phyloP scores from a whole-genome alignment of 2,888 invertebrate species.

The Eretmocerus hayati region DNA sequence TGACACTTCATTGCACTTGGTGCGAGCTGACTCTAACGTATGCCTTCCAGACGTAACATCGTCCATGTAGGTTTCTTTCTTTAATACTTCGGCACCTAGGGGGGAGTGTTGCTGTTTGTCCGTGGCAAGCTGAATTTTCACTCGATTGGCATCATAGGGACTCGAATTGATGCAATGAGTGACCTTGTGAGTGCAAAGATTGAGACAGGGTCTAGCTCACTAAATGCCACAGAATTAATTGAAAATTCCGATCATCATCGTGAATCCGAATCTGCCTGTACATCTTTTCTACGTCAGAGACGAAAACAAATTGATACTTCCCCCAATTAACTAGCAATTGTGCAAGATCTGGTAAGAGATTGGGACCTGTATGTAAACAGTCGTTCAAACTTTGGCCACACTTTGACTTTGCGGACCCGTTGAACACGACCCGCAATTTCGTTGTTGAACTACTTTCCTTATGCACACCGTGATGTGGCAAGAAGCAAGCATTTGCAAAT shows the following conservation, averaged over 20 bases:
- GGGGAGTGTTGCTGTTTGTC: too few relatives aligned
- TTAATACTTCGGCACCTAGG: too few relatives aligned
- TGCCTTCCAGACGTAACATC: too few relatives aligned
- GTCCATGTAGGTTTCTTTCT: too few relatives aligned
- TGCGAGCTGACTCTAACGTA: too few relatives aligned
- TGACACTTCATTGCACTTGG: too few relatives aligned
- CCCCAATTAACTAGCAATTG: not conserved
- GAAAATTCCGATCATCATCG: not conserved
- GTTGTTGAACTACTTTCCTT: not conserved
- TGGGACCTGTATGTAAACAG: not conserved
- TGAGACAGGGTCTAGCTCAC: too few relatives aligned
- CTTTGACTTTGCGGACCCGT: not conserved
- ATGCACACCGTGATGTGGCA: slow-evolving; percentile 3
- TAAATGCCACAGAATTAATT: not conserved
- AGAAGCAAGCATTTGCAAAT: not conserved
- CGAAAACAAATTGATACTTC: not conserved
- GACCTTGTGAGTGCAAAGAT: too few relatives aligned
- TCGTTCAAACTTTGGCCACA: not conserved
- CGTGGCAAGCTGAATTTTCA: too few relatives aligned
- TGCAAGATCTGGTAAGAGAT: too few relatives aligned
- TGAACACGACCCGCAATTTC: not conserved
- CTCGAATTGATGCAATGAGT: too few relatives aligned
- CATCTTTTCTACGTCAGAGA: not conserved
- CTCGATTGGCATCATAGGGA: too few relatives aligned
- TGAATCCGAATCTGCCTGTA: not conserved